Evolutionary conservation across 2,888 invertebrate genomes (phyloP).

Genomic region (Lepeophtheirus nordmannii): DNA sequence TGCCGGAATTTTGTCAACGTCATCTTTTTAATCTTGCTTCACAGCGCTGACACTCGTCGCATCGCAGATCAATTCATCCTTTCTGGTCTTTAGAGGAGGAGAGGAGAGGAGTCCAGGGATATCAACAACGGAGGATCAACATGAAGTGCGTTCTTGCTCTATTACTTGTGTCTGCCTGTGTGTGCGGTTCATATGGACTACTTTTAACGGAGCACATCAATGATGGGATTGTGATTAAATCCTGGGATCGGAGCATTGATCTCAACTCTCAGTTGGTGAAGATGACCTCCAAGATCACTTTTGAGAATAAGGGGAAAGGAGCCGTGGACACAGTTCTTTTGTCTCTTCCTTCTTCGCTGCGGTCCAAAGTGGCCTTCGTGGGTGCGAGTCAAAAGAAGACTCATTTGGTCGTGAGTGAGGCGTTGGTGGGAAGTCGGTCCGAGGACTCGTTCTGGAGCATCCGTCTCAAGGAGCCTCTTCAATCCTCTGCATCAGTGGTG

Average conservation of each 20-base stretch:
- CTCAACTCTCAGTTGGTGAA: constrained; percentile 75
- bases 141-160: too few relatives aligned
- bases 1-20: too few relatives aligned
- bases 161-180: too few relatives aligned
- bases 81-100: background rate
- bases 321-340: constrained; percentile 54
- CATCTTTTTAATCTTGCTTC: too few relatives aligned
- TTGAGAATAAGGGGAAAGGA: constrained; percentile 65
- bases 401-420: constrained; percentile 9
- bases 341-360: constrained; percentile 48
- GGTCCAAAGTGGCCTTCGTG: constrained; percentile 54
- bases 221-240: constrained; percentile 36
- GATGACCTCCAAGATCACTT: constrained; percentile 55
- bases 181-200: background rate
- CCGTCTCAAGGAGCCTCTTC: background rate
- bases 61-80: background rate
- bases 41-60: too few relatives aligned
- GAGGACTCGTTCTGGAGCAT: background rate
- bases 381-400: constrained; percentile 39
- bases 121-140: too few relatives aligned
- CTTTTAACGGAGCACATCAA: background rate
- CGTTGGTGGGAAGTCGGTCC: background rate
- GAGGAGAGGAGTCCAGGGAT: background rate
- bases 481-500: background rate
- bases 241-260: constrained; percentile 72